Evolutionary conservation across 2,113 vertebrate species (phyloP), one percentile per base, ranked within the genome.

Genomic region (Pholis gunnellus): DNA sequence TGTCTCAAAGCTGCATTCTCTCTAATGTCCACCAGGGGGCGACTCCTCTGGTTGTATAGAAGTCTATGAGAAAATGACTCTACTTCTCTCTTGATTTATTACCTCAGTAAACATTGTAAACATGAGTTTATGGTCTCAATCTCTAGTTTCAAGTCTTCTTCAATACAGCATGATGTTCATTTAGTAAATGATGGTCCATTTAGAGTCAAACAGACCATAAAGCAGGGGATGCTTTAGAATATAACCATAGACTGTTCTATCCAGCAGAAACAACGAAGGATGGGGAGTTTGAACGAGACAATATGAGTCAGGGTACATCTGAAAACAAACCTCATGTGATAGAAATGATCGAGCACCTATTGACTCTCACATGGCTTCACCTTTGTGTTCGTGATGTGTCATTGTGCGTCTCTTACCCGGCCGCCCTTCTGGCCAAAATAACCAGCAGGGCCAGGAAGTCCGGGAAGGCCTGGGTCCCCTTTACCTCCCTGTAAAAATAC

Each of bases 371-470:
- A 50, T 38, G 8, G 36, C 7, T 40, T 40, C 15, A 48, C 15
- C 46, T 48, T 54, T 63, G 27, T 18, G 1, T 56, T 46, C 25
- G 18, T 67, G 18, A 1, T 18, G 9, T 52, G 22, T 75, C 7
- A 8, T 14, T 56, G 54, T 11, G 20, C n/a, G 71, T 68, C 27
- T 88, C 96, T 97, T 95, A 99, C 98, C 96, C 97, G 94, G 85
- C 98, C 97, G 68, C 98, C 98, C 89, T 95, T 96, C 89, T 95
- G 91, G 70, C 98, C 98, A 75, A 88, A 94, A 63, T 97, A 95
- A 54, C 98, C 98, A 85, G 96, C 92, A 25, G 96, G 96, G 11
- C 98, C 98, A 67, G 98, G 97, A 76, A 98, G 91, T 87, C 98
- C 98, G 69, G 97, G 96, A 83, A 98, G 95, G 34, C 98, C 98